phyloP scores from a whole-genome alignment of 1,140 invertebrate species.

The Euura saliciscinereae region DNA sequence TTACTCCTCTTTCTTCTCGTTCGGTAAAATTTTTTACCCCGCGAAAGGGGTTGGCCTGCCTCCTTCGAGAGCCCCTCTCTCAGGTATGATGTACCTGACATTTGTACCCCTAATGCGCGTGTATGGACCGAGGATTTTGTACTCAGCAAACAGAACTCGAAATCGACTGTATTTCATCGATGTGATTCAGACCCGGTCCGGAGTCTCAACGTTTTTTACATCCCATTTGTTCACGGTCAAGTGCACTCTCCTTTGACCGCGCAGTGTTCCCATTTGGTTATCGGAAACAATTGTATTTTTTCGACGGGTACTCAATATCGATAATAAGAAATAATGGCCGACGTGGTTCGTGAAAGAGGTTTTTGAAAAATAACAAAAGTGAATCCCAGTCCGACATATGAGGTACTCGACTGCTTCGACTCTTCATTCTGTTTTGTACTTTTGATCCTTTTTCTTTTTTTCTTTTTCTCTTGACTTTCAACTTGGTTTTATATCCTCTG shows the following conservation, averaged over 20 bases:
- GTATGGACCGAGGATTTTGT: background rate
- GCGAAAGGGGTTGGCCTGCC: background rate
- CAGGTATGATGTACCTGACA: background rate
- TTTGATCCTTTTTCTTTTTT: background rate
- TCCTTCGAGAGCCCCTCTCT: background rate
- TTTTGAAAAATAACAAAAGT: background rate
- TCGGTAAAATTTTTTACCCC: background rate
- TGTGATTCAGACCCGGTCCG: too few relatives aligned
- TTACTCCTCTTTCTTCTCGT: background rate
- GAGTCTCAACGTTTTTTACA: background rate
- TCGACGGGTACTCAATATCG: background rate
- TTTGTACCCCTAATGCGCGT: background rate
- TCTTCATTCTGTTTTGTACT: background rate
- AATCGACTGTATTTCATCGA: too few relatives aligned
- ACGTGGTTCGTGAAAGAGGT: too few relatives aligned
- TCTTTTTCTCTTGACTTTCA: background rate
- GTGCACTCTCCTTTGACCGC: background rate
- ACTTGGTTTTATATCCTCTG: too few relatives aligned
- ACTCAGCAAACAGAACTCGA: too few relatives aligned
- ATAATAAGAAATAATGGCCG: too few relatives aligned
- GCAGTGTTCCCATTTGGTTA: background rate
- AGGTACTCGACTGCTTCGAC: background rate
- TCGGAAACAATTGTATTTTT: constrained; percentile 3
- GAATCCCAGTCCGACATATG: background rate
- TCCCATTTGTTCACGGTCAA: background rate